These are phyloP conservation scores for Amphipyra tragopoginis DNA, from an alignment of 2,888 invertebrate genomes.

Conservation along the genomic window DNA sequence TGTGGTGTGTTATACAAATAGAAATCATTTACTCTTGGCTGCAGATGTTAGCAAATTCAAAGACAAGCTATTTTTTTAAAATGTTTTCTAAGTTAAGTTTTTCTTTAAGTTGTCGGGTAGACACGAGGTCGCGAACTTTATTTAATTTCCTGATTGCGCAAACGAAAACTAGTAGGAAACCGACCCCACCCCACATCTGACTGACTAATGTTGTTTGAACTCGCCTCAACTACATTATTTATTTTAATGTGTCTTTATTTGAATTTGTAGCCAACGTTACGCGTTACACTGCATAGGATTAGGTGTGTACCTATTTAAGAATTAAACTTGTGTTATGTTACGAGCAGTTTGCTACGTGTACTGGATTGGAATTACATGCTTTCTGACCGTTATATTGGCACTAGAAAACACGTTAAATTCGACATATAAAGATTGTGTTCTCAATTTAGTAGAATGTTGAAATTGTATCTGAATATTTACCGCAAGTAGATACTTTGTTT, in stretches of 20 bases:
- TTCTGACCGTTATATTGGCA: conserved; percentile 29
- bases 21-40: not conserved
- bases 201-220: conserved; percentile 69
- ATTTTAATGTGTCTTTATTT: conserved; percentile 69
- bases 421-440: conserved; percentile 22
- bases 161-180: conserved; percentile 71
- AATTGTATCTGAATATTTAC: conserved; percentile 23
- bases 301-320: conserved; percentile 56
- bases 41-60: conserved; percentile 10
- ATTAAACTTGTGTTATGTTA: conserved; percentile 58
- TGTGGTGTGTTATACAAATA: not conserved
- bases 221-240: conserved; percentile 66
- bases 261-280: conserved; percentile 58
- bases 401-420: conserved; percentile 22
- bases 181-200: conserved; percentile 62
- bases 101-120: conserved; percentile 49
- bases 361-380: conserved; percentile 40
- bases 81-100: conserved; percentile 43
- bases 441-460: conserved; percentile 20
- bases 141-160: conserved; percentile 80
- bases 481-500: conserved; percentile 19
- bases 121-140: conserved; percentile 70
- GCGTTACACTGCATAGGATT: conserved; percentile 55
- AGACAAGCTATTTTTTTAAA: conserved; percentile 26
- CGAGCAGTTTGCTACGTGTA: conserved; percentile 52